A percentile compares a stretch with the other conserved stretches of the same genome.
These are phyloP conservation scores for Macropodus opercularis DNA, from an alignment of 2,797 vertebrate species.

Conservation along the genomic window DNA sequence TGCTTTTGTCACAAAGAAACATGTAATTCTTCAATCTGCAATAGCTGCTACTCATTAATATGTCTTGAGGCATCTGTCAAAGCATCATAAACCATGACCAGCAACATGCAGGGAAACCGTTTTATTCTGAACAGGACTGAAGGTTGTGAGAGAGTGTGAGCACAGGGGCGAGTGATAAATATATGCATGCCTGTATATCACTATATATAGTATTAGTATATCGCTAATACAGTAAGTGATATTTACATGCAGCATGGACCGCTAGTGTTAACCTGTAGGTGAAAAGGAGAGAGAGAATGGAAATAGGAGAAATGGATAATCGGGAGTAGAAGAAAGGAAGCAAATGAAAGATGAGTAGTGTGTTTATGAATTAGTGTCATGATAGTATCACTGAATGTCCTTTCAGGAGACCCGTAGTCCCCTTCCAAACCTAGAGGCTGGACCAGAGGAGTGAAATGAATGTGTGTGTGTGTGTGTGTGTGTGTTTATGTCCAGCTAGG, in stretches of 20 bases:
- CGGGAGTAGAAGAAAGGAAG: neutral
- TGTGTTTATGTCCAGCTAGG: conserved; percentile 1
- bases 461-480: neutral
- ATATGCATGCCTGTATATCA: no score
- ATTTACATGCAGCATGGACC: neutral
- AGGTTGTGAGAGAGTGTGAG: conserved; percentile 15
- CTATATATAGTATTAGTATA: no score
- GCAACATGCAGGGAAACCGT: conserved; percentile 15
- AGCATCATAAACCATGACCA: conserved; percentile 44
- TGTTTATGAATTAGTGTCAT: conserved; percentile 2
- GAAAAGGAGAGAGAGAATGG: neutral
- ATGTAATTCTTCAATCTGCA: neutral
- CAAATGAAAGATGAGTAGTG: neutral
- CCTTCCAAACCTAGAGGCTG: conserved; percentile 49
- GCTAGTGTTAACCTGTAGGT: neutral
- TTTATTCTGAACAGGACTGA: conserved; percentile 21
- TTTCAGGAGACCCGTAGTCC: conserved; percentile 36
- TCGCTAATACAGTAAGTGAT: no score
- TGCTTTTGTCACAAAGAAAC: no score
- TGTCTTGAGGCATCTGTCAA: conserved; percentile 68
- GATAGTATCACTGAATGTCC: conserved; percentile 21
- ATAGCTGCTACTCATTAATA: conserved; percentile 67
- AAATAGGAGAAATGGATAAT: neutral
- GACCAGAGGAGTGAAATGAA: conserved; percentile 39
- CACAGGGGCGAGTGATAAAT: neutral